Percentiles rank a stretch among this genome's conserved stretches.
Conservation (phyloP, 2,113 vertebrate species). For the Callocephalon fimbriatum region DNA sequence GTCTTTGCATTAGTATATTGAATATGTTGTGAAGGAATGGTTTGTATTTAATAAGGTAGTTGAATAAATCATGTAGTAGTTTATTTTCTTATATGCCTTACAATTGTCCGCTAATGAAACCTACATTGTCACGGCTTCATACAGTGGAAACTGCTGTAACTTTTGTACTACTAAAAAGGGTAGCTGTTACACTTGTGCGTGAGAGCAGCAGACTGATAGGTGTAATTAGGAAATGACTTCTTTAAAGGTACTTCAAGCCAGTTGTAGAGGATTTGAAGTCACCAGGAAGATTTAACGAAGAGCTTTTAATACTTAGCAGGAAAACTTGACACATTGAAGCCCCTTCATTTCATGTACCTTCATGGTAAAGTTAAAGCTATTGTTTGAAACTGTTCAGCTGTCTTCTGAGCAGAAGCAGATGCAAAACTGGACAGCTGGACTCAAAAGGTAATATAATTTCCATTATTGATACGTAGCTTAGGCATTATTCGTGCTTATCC, state of each 20-base stretch:
- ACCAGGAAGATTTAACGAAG: not conserved
- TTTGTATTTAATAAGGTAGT: not conserved
- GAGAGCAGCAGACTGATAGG: not conserved
- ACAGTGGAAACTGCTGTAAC: not conserved
- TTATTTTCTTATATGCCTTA: not conserved
- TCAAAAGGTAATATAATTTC: not conserved
- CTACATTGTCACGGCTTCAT: not conserved
- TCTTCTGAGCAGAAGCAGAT: not conserved
- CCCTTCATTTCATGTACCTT: not conserved
- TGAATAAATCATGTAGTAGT: not conserved
- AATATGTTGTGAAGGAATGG: not conserved
- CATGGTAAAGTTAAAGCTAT: not conserved
- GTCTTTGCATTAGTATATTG: not conserved
- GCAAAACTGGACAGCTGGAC: not conserved
- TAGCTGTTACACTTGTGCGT: not conserved
- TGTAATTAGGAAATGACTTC: not conserved
- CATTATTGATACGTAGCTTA: not conserved
- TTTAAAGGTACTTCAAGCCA: not conserved
- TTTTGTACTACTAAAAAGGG: not conserved
- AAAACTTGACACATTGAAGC: not conserved
- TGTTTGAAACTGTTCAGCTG: not conserved
- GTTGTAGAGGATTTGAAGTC: not conserved
- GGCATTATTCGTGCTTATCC: not conserved
- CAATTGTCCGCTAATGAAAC: not conserved
- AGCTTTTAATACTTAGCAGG: not conserved